phyloP scores from a whole-genome alignment of 2,888 invertebrate genomes.

The Chrysina gloriosa region DNA sequence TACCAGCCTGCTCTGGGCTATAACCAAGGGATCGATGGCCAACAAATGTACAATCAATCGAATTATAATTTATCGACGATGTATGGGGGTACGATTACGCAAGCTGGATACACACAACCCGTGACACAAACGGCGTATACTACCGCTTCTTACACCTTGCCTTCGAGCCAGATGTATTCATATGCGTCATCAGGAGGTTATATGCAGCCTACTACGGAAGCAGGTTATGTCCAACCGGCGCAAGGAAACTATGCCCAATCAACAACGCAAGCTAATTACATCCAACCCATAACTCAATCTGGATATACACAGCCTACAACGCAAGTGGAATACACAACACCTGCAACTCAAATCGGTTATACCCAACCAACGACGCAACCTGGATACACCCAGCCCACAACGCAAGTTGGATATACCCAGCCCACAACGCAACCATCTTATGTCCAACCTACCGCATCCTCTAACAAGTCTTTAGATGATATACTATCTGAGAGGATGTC shows the following conservation, averaged over 20 bases:
- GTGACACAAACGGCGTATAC: neutral
- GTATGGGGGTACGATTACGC: neutral
- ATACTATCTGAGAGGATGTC: slow-evolving; percentile 51
- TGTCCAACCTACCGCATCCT: slow-evolving; percentile 13
- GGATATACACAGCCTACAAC: slow-evolving; percentile 22
- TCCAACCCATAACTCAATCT: slow-evolving; percentile 18
- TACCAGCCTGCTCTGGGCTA: neutral
- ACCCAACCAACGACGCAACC: slow-evolving; percentile 20
- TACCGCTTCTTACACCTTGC: neutral
- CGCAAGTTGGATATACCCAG: neutral
- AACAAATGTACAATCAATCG: slow-evolving; percentile 11
- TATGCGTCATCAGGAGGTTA: neutral
- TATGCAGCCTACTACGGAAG: slow-evolving; percentile 1
- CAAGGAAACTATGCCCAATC: too few relatives aligned
- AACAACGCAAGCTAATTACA: slow-evolving; percentile 15
- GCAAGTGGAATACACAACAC: neutral
- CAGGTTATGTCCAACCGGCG: neutral
- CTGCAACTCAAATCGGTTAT: slow-evolving; percentile 4
- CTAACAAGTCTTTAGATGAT: slow-evolving; percentile 49
- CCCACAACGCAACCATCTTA: slow-evolving; percentile 5
- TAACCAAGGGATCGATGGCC: neutral
- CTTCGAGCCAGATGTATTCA: slow-evolving; percentile 10
- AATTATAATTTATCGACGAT: neutral
- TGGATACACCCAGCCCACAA: neutral
- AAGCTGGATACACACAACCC: slow-evolving; percentile 18